Percentiles rank a stretch among this genome's conserved stretches.
phyloP scores from a whole-genome alignment of 2,888 invertebrate genomes.

The Ornithoptera alexandrae region DNA sequence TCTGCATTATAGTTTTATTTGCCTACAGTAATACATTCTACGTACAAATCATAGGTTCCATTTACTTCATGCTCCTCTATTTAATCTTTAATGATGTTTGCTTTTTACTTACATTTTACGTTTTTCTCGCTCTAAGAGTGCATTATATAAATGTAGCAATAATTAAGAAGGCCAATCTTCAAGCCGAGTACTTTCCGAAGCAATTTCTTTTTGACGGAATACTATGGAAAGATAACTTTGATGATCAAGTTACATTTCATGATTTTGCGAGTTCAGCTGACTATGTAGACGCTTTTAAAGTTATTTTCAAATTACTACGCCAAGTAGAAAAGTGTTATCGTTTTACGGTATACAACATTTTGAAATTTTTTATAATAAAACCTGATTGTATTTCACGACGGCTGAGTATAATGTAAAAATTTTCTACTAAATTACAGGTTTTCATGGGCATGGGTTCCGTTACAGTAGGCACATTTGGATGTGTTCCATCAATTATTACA shows the following conservation, averaged over 20 bases:
- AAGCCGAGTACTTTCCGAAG: conserved; percentile 49
- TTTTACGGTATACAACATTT: conserved; percentile 49
- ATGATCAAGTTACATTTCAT: conserved; percentile 49
- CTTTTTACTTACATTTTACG: conserved; percentile 41
- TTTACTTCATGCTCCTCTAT: conserved; percentile 46
- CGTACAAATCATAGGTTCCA: conserved; percentile 40
- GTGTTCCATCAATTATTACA: conserved; percentile 49
- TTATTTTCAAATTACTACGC: conserved; percentile 46
- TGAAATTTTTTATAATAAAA: neutral
- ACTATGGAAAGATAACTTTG: conserved; percentile 51
- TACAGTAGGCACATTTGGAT: conserved; percentile 47
- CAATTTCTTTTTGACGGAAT: conserved; percentile 47
- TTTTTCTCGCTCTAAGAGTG: conserved; percentile 46
- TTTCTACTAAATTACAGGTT: conserved; percentile 39
- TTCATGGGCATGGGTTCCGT: conserved; percentile 39
- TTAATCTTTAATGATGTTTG: conserved; percentile 47
- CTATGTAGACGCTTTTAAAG: conserved; percentile 44
- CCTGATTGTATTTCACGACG: too few relatives aligned
- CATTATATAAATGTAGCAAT: conserved; percentile 58
- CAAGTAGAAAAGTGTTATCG: conserved; percentile 42
- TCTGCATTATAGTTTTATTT: conserved; percentile 28
- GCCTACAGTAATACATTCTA: conserved; percentile 29
- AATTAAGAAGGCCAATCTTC: conserved; percentile 49
- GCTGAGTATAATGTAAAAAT: too few relatives aligned
- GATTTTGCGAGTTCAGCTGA: conserved; percentile 39